Conservation (phyloP, 2,888 invertebrate species). For the Byasa hedistus region DNA sequence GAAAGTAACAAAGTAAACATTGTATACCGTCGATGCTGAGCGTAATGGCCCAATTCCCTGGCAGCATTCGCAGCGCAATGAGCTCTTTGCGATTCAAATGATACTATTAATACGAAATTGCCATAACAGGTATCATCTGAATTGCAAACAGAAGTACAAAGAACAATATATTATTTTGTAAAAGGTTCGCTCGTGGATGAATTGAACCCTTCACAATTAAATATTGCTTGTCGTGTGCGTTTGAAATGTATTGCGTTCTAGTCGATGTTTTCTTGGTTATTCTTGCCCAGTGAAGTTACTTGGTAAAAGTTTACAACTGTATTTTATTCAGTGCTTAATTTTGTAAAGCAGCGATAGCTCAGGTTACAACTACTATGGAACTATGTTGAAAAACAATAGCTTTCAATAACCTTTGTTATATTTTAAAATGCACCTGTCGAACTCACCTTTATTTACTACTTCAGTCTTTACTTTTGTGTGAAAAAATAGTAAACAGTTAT, state of each 20-base stretch:
- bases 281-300: neutral
- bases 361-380: too few relatives aligned
- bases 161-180: conserved; percentile 9
- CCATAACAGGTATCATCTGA: conserved; percentile 19
- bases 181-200: neutral
- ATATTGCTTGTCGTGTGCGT: neutral
- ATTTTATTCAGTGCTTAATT: too few relatives aligned
- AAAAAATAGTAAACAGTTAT: neutral
- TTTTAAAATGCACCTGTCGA: too few relatives aligned
- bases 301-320: neutral
- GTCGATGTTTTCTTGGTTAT: neutral
- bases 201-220: neutral
- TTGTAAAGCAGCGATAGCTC: too few relatives aligned
- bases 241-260: neutral
- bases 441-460: too few relatives aligned
- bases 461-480: neutral
- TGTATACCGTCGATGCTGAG: conserved; percentile 10
- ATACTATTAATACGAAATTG: conserved; percentile 24
- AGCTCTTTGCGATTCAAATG: conserved; percentile 28
- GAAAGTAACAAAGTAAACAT: neutral
- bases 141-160: conserved; percentile 17
- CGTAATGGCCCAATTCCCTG: conserved; percentile 20
- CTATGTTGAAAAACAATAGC: too few relatives aligned
- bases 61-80: conserved; percentile 16
- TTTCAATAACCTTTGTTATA: too few relatives aligned